Evolutionary conservation across 2,888 invertebrate genomes (phyloP).

Genomic region (Hartigia nigra): DNA sequence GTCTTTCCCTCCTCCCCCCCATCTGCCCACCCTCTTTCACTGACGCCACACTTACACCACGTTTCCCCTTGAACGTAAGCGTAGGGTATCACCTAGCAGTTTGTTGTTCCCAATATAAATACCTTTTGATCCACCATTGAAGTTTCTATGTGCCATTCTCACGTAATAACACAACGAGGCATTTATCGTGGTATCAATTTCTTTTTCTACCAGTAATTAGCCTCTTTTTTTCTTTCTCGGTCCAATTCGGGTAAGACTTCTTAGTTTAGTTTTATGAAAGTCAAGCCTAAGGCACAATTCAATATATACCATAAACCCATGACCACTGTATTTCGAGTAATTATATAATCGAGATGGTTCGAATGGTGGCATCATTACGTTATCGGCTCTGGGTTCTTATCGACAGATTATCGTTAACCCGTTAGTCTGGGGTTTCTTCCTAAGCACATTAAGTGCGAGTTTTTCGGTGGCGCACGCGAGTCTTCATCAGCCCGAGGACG

Average conservation of each 20-base stretch:
- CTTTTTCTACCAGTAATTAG: not conserved
- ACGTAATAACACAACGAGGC: not conserved
- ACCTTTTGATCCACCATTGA: not conserved
- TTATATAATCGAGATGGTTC: not conserved
- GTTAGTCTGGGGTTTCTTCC: not conserved
- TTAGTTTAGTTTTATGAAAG: not conserved
- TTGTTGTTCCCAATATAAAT: not conserved
- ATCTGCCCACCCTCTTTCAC: constrained; percentile 3
- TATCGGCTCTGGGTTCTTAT: not conserved
- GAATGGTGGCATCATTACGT: not conserved
- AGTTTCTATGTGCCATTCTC: not conserved
- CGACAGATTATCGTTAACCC: not conserved
- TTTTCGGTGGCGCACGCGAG: constrained; percentile 13
- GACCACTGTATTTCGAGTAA: not conserved
- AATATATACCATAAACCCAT: not conserved
- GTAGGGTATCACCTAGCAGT: not conserved
- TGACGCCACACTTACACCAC: not conserved
- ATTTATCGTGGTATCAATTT: not conserved
- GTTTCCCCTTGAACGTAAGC: not conserved
- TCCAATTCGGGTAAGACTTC: not conserved
- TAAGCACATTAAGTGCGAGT: not conserved
- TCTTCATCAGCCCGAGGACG: not conserved
- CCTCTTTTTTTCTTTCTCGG: not conserved
- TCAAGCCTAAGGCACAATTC: not conserved
- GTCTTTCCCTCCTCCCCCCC: constrained; percentile 1